Conservation (phyloP, 2,797 vertebrate species). For the Orestias chungarensis region DNA sequence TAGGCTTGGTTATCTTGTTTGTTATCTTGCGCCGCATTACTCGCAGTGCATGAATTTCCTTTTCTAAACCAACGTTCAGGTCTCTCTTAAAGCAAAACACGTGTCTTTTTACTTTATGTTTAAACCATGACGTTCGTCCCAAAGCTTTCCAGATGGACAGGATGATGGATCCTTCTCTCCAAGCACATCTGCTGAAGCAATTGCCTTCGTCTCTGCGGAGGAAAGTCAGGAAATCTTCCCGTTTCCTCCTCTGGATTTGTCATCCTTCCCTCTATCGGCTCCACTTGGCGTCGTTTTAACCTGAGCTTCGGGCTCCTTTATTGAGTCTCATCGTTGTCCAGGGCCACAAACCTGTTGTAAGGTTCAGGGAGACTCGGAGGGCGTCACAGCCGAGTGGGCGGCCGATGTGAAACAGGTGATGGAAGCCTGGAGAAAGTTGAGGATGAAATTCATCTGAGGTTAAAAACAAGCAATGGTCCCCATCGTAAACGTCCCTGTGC, state of each 20-base stretch:
- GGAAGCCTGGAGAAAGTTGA: slow-evolving; percentile 29
- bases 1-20: no score
- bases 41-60: background rate
- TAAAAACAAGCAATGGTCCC: slow-evolving; percentile 24
- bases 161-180: slow-evolving; percentile 16
- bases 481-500: background rate
- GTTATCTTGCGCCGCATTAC: no score
- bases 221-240: slow-evolving; percentile 46
- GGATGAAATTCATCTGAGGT: slow-evolving; percentile 5
- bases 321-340: slow-evolving; percentile 36
- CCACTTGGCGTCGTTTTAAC: slow-evolving; percentile 21
- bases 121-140: background rate
- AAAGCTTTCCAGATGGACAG: slow-evolving; percentile 3
- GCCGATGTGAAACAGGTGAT: slow-evolving; percentile 48
- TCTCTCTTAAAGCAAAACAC: background rate
- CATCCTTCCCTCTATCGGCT: slow-evolving; percentile 28
- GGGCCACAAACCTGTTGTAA: slow-evolving; percentile 48
- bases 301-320: no score
- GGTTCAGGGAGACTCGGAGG: slow-evolving; percentile 41
- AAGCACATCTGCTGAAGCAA: slow-evolving; percentile 63
- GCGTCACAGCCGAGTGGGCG: slow-evolving; percentile 39
- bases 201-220: slow-evolving; percentile 59
- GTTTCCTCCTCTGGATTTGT: slow-evolving; percentile 48
- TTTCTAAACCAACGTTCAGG: background rate
- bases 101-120: background rate